A percentile compares a stretch with the other conserved stretches of the same genome.
Evolutionary conservation across 2,113 vertebrate species (phyloP).

Genomic region (Cyanoramphus novaezelandiae): DNA sequence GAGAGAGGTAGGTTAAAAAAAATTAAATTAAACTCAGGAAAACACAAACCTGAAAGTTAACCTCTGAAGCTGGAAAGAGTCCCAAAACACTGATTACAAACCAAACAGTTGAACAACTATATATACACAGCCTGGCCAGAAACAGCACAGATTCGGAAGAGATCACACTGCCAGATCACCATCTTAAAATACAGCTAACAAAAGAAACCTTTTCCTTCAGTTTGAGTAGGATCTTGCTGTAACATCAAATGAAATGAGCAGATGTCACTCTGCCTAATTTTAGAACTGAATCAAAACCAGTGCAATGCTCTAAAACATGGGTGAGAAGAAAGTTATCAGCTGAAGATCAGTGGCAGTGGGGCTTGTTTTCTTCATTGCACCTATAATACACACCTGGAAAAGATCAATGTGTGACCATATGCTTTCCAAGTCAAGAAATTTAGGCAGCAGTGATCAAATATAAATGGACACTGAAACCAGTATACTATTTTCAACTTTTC

Average conservation of each 20-base stretch:
- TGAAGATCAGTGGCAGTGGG: not conserved
- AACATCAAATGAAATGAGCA: not conserved
- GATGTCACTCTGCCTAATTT: not conserved
- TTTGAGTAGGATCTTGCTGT: not conserved
- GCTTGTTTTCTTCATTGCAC: not conserved
- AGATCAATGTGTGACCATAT: not conserved
- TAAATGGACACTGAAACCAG: not conserved
- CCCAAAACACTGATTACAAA: slow-evolving; percentile 37
- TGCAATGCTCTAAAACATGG: not conserved
- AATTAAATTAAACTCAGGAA: not conserved
- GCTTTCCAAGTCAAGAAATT: not conserved
- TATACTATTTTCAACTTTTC: not conserved
- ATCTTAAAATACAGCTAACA: not conserved
- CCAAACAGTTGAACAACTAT: not conserved
- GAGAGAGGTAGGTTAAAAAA: not conserved
- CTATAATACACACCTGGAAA: not conserved
- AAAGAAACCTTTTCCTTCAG: not conserved
- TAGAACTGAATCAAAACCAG: not conserved
- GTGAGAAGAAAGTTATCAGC: not conserved
- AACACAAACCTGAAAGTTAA: slow-evolving; percentile 11
- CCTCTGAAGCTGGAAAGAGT: slow-evolving; percentile 7
- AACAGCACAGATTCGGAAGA: not conserved
- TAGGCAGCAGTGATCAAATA: not conserved
- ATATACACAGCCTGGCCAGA: not conserved
- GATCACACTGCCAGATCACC: not conserved